Evolutionary conservation across 2,797 vertebrate genomes (phyloP), one percentile per base, ranked within the genome.

Genomic region (Argya squamiceps): DNA sequence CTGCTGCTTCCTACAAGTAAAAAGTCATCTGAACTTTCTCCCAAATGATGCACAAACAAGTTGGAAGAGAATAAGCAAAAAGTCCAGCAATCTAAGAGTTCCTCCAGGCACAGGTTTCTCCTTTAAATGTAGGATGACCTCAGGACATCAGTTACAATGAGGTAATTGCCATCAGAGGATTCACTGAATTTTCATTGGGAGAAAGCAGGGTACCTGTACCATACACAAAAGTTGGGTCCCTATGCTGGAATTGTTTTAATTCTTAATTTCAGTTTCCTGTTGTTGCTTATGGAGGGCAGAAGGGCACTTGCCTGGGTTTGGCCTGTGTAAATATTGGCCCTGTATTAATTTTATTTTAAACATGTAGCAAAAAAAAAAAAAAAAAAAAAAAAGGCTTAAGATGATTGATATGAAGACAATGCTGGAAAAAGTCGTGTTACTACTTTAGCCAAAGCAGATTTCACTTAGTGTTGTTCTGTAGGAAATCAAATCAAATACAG

Each of bases 401-500:
- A 30, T 96, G 71, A 94, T 93, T 96, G 87, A 86, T 94, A 91
- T 22, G 30, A 78, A 27, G 79, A 92, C 34, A 68, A 32, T 78
- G 47, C 67, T 85, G 18, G 67, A 91, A 39, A 94, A 97, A 97
- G 76, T 88, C 23, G 36, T 60, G 50, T 49, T 86, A 88, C 76
- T 85, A 83, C 56, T 96, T 97, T 94, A 96, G 96, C 39, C 52
- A 18, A 79, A 97, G 86, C 89, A 94, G 90, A 96, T 96, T 97
- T 95, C 55, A 62, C 46, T 94, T 84, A 75, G 62, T 76, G 17
- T 37, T 92, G 64, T 87, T 96, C 77, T 82, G 44, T 95, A 79
- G 83, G 84, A 97, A 96, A 93, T 41, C 79, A 95, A 97, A 97
- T 97, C 82, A 94, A 97, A 97, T 90, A 96, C 93, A 95, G 95